Evolutionary conservation across 2,888 invertebrate genomes (phyloP), one percentile per base, ranked within the genome.

Genomic region (Strigamia crassipes): DNA sequence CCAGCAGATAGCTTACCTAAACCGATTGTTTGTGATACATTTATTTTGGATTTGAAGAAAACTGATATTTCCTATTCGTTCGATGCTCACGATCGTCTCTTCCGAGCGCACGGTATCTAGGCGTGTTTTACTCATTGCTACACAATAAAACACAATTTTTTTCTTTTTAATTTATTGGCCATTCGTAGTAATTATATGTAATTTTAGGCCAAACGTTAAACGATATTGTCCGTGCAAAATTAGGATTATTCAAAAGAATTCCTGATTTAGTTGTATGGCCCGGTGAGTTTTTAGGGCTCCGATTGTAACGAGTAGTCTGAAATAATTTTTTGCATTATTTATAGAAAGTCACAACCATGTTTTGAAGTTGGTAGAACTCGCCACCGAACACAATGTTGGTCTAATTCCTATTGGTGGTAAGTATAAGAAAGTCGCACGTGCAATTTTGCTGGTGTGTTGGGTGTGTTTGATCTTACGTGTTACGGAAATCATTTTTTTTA

Each of bases 211-310:
- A 98, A 88, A 96, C 97, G 0, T 88, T 99, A 79, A 92, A 94
- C 85, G 99, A 99, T 86, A 94, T 99, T 84, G 93, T 93, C 84
- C 90, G 91, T 15, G 88, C 98, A 82, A 90, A 95, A 85, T 90
- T 91, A 82, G 94, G 94, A 83, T 86, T 87, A 83, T 94, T 95
- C 86, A 88, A 89, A 12, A 91, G 97, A 85, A 94, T 99, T 86
- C 98, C 98, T 1, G 99, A 99, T 86, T 88, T 98, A 15, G 94
- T 99, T 0, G 90, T 96, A 0, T 99, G 98, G 98, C 98, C 98
- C 66, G 92, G 92, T 92, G 87, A 87, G 89, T 80, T 12, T 12
- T 80, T 82, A 46, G n/a, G n/a, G n/a, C n/a, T n/a, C n/a, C n/a
- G n/a, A n/a, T n/a, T n/a, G n/a, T n/a, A n/a, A n/a, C n/a, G n/a